Evolutionary conservation across 2,888 invertebrate genomes (phyloP).

Genomic region (Amblyjoppa proteus): DNA sequence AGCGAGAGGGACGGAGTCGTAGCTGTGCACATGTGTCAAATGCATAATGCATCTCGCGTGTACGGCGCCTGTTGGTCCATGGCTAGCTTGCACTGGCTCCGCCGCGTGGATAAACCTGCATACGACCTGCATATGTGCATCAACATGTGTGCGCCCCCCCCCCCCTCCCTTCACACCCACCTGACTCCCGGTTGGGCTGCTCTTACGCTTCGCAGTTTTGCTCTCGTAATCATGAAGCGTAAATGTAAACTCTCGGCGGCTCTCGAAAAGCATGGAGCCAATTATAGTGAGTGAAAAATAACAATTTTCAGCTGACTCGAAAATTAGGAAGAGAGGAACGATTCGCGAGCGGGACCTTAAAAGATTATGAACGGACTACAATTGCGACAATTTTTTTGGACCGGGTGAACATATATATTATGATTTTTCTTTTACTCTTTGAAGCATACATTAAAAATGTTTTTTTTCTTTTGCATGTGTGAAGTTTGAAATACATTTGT

Average conservation of each 20-base stretch:
- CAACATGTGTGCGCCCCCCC: constrained; percentile 1
- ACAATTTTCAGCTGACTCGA: background rate
- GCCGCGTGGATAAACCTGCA: constrained; percentile 44
- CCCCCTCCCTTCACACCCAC: no score
- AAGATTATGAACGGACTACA: background rate
- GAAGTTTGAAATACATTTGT: no score
- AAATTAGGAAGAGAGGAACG: background rate
- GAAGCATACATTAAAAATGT: no score
- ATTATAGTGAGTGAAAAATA: background rate
- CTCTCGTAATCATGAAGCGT: constrained; percentile 22
- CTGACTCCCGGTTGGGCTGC: background rate
- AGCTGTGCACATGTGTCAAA: constrained; percentile 73
- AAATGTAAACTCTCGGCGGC: background rate
- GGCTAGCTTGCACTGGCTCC: constrained; percentile 25
- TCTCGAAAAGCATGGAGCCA: background rate
- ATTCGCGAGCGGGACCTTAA: background rate
- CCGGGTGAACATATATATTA: no score
- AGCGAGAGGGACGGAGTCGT: constrained; percentile 21
- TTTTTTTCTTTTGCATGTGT: no score
- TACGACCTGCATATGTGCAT: constrained; percentile 50
- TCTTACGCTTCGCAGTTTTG: constrained; percentile 4
- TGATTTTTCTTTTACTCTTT: no score
- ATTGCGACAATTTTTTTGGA: background rate
- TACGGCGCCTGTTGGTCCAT: constrained; percentile 38
- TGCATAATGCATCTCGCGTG: constrained; percentile 72